Conservation (phyloP, 2,113 vertebrate genomes). For the Phalacrocorax pelagicus region DNA sequence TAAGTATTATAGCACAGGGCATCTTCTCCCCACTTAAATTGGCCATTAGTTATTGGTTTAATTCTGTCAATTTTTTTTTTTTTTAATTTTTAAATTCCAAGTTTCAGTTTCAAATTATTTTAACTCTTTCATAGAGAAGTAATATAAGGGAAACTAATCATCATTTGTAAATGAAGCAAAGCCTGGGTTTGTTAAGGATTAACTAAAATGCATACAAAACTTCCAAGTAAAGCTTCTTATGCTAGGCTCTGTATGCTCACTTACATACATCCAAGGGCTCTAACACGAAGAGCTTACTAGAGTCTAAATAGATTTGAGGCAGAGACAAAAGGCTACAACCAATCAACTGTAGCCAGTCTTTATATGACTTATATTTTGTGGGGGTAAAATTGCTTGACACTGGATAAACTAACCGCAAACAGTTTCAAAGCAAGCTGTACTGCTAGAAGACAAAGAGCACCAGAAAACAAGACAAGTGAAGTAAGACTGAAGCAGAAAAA, state of each 20-base stretch:
- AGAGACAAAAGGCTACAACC: not conserved
- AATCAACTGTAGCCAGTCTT: not conserved
- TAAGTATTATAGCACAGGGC: not conserved
- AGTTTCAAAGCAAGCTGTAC: not conserved
- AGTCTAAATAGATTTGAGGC: rapidly evolving
- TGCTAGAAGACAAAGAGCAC: not conserved
- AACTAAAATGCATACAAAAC: not conserved
- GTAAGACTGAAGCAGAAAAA: not conserved
- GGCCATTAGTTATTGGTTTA: not conserved
- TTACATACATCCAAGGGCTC: not conserved
- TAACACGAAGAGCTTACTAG: not conserved
- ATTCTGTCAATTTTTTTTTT: not conserved
- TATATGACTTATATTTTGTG: not conserved
- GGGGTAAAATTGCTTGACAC: not conserved
- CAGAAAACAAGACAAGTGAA: not conserved
- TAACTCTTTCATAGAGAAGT: not conserved
- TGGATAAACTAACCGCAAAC: not conserved
- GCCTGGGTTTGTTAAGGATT: not conserved
- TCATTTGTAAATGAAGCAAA: not conserved
- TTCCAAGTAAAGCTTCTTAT: not conserved
- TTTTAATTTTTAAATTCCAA: not conserved
- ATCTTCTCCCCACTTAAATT: not conserved
- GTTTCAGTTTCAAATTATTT: not conserved
- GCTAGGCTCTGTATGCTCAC: not conserved
- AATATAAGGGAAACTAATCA: not conserved